Percentiles rank a stretch among this genome's conserved stretches.
Conservation (phyloP, 2,888 invertebrate genomes). For the Leucoma salicis region DNA sequence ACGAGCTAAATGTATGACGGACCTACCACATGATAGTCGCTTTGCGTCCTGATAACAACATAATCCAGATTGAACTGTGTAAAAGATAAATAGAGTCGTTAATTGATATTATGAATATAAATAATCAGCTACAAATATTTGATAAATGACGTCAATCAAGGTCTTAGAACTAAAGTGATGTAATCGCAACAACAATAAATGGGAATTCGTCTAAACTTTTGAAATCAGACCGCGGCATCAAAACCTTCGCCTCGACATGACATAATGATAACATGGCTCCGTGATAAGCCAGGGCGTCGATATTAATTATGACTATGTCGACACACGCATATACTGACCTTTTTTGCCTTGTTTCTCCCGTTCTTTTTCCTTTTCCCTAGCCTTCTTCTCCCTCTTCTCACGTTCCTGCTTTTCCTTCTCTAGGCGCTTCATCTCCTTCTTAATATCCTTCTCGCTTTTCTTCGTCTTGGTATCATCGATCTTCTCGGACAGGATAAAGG, state of each 20-base stretch:
- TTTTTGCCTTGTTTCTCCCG: constrained; percentile 69
- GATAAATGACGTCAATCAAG: constrained; percentile 59
- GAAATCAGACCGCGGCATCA: too few relatives aligned
- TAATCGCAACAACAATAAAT: constrained; percentile 58
- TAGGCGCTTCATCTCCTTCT: constrained; percentile 77
- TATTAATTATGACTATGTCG: constrained; percentile 14
- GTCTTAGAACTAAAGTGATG: constrained; percentile 56
- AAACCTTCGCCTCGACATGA: constrained; percentile 56
- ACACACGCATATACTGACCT: constrained; percentile 48
- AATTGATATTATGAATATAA: constrained; percentile 25
- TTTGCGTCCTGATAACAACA: not conserved
- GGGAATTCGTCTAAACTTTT: constrained; percentile 47
- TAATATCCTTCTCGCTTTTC: constrained; percentile 74
- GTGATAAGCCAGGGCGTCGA: constrained; percentile 19
- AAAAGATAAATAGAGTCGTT: constrained; percentile 14
- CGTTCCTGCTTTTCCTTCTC: constrained; percentile 77
- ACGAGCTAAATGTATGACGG: too few relatives aligned
- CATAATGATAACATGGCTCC: constrained; percentile 52
- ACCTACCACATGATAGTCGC: not conserved
- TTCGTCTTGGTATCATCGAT: constrained; percentile 76
- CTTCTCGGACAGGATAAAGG: constrained; percentile 82
- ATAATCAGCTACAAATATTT: constrained; percentile 54
- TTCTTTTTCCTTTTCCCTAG: constrained; percentile 77
- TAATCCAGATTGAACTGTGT: constrained; percentile 8
- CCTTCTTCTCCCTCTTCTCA: constrained; percentile 77